Evolutionary conservation across 2,113 vertebrate genomes (phyloP).

Genomic region (Callipepla squamata): DNA sequence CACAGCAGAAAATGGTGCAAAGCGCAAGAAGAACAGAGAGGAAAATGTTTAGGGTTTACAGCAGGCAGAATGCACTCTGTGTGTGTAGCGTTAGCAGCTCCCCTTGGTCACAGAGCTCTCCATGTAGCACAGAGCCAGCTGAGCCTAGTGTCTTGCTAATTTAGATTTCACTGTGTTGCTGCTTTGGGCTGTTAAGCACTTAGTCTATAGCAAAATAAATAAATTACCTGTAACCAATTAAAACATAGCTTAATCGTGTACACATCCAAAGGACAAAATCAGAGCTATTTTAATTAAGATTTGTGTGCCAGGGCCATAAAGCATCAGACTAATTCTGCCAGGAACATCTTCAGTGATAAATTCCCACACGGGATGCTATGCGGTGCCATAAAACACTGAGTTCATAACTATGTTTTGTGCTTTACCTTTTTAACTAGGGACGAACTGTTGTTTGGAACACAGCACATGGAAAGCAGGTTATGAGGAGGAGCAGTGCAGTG

Average conservation of each 20-base stretch:
- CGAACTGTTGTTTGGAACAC: not conserved
- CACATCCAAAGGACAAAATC: not conserved
- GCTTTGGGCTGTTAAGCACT: not conserved
- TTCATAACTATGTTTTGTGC: conserved; percentile 41
- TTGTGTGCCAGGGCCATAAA: not conserved
- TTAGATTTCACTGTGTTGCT: not conserved
- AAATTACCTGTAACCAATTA: not conserved
- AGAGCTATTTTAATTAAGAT: conserved; percentile 41
- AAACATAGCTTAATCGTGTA: not conserved
- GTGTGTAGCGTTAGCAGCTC: not conserved
- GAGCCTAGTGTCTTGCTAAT: not conserved
- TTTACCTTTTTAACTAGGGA: conserved; percentile 55
- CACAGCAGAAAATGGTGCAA: not conserved
- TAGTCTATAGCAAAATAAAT: not conserved
- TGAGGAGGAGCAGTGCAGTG: conserved; percentile 1
- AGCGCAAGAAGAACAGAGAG: not conserved
- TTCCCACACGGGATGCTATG: conserved; percentile 4
- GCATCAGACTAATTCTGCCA: not conserved
- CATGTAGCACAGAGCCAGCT: not conserved
- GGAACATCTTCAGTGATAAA: not conserved
- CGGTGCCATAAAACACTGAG: conserved; percentile 25
- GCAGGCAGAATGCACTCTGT: not conserved
- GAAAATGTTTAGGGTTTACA: not conserved
- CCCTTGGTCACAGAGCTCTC: not conserved
- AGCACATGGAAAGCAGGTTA: not conserved